Base-by-base conservation (phyloP, 2,113 vertebrate genomes). In the Penelope pileata region DNA sequence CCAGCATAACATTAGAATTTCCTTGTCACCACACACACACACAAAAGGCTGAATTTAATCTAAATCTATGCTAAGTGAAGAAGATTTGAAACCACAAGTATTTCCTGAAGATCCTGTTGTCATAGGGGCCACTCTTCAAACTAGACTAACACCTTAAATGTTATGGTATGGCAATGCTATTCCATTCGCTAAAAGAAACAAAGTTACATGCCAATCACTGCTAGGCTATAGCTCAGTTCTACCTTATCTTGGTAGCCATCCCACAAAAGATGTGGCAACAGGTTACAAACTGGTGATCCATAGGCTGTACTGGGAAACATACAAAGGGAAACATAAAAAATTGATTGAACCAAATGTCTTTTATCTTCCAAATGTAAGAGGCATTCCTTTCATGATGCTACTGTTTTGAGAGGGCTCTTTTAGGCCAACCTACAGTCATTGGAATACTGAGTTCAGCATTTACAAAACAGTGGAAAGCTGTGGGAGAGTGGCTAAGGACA, bases 271-370 rank as follows among this genome's bases (percentile, higher is more conserved):
- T 9, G 54, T n/a, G 32, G n/a, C 12, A 79, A 82, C 16, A 72
- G 34, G 30, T 12, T 10, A 53, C 5, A 7, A 84, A 88, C 10
- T 5, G 63, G 9, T 7, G 1, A 75, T 60, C 9, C 78, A 29
- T 36, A 30, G 9, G 30, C 18, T 48, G 58, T 69, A 90, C n/a
- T 69, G 56, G 56, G 36, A 77, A 12, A 86, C 30, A 38, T 78
- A 78, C 54, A 93, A 72, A 67, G 66, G 22, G 23, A 85, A 92
- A 88, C 43, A 73, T 76, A 90, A 87, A 94, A 79, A 85, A 8
- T 4, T 69, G 24, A 45, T 91, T 87, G 56, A 92, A 88, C 7
- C 40, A 64, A 92, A 78, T 60, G 10, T n/a, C 7, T 93, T 88
- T 93, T 66, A 51, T 91, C n/a, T 86, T 92, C 27, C 43, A 94